A percentile compares a stretch with the other conserved stretches of the same genome.
These are phyloP conservation scores for Diabrotica balteata DNA, from an alignment of 2,888 invertebrate species.

Conservation along the genomic window DNA sequence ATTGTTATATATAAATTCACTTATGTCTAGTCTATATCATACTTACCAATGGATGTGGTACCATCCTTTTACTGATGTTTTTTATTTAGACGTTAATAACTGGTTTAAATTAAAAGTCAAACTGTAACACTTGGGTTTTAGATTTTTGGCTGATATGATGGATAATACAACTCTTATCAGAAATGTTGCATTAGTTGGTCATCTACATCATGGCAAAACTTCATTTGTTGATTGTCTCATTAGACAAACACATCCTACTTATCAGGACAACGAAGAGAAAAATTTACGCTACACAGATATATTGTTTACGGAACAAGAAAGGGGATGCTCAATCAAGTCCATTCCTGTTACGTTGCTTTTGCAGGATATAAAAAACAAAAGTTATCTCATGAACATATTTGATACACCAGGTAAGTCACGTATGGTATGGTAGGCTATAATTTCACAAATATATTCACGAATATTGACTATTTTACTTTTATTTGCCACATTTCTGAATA, in stretches of 20 bases:
- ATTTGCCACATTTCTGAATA: too few relatives aligned
- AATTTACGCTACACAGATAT: slow-evolving; percentile 93
- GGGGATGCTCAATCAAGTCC: slow-evolving; percentile 97
- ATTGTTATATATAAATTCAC: too few relatives aligned
- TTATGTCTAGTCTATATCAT: too few relatives aligned
- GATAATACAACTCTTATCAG: slow-evolving; percentile 94
- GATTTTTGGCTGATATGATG: slow-evolving; percentile 96
- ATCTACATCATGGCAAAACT: slow-evolving; percentile 98
- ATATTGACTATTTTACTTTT: too few relatives aligned
- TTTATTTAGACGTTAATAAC: too few relatives aligned
- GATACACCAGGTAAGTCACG: slow-evolving; percentile 81
- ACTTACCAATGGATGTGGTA: too few relatives aligned
- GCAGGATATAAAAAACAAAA: slow-evolving; percentile 93
- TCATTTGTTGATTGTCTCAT: slow-evolving; percentile 97
- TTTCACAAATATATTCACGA: too few relatives aligned
- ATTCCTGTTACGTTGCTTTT: slow-evolving; percentile 93
- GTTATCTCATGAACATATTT: slow-evolving; percentile 95
- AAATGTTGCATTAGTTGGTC: slow-evolving; percentile 94
- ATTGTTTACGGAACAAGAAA: slow-evolving; percentile 94
- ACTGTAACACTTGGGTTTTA: slow-evolving; percentile 42
- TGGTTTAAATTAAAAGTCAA: too few relatives aligned
- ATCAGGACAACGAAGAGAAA: slow-evolving; percentile 80
- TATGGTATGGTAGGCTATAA: too few relatives aligned
- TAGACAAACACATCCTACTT: slow-evolving; percentile 95
- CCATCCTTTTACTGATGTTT: too few relatives aligned